These are phyloP conservation scores for Trachelus iudaicus DNA, from an alignment of 2,888 invertebrate genomes.

Conservation along the genomic window DNA sequence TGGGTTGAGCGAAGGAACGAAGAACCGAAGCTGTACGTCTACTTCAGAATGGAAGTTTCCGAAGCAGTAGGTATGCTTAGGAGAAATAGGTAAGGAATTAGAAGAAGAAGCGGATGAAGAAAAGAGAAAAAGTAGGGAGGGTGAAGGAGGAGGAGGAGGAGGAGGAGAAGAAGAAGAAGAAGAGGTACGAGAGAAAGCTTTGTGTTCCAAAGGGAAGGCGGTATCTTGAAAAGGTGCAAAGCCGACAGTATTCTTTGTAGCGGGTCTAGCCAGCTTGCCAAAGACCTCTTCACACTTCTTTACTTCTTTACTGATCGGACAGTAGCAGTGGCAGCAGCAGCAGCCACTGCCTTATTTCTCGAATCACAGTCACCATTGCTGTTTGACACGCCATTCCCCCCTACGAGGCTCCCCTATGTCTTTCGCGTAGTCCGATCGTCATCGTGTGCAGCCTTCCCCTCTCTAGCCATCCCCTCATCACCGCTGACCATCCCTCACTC, in stretches of 20 bases:
- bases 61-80: not conserved
- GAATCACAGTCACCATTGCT: slow-evolving; percentile 11
- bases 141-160: slow-evolving; percentile 16
- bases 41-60: not conserved
- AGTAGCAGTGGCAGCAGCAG: not conserved
- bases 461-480: not conserved
- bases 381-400: slow-evolving; percentile 17
- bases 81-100: slow-evolving; percentile 1
- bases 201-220: slow-evolving; percentile 44
- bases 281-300: slow-evolving; percentile 58
- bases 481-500: not conserved
- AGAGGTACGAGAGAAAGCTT: slow-evolving; percentile 16
- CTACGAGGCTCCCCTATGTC: slow-evolving; percentile 26
- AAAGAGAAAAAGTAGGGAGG: slow-evolving; percentile 3
- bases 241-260: slow-evolving; percentile 65
- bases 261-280: slow-evolving; percentile 53
- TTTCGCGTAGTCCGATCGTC: slow-evolving; percentile 27
- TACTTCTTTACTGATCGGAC: slow-evolving; percentile 29
- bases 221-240: slow-evolving; percentile 64
- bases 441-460: slow-evolving; percentile 16
- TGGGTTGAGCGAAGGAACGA: not conserved
- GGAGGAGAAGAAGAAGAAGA: slow-evolving; percentile 22
- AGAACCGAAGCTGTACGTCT: not conserved
- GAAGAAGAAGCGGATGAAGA: slow-evolving; percentile 14
- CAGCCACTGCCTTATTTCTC: slow-evolving; percentile 11